Evolutionary conservation across 2,113 vertebrate genomes (phyloP).

Genomic region (Epinephelus moara): DNA sequence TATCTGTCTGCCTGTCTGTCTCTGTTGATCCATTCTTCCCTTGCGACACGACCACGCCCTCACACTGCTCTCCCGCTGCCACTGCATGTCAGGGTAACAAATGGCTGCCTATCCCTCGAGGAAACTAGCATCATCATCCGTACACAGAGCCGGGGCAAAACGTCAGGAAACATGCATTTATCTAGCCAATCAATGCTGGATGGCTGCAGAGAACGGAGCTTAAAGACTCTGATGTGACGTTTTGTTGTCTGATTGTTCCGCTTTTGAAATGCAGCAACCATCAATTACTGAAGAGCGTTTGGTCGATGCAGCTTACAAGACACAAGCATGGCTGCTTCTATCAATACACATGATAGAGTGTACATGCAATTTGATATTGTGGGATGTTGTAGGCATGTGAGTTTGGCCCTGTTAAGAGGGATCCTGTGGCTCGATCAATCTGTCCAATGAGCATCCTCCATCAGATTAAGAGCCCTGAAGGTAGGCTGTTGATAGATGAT

Average conservation of each 20-base stretch:
- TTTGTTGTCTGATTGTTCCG: background rate
- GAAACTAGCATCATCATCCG: constrained; percentile 46
- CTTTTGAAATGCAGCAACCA: constrained; percentile 18
- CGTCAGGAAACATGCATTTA: constrained; percentile 54
- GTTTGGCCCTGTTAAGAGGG: background rate
- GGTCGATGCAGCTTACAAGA: constrained; percentile 30
- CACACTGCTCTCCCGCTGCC: constrained; percentile 8
- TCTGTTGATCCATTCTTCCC: constrained; percentile 39
- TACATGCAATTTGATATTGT: background rate
- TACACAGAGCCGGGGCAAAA: constrained; percentile 42
- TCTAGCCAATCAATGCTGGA: constrained; percentile 57
- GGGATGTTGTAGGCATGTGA: background rate
- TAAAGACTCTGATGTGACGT: background rate
- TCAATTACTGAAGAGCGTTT: constrained; percentile 7
- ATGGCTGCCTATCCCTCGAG: constrained; percentile 26
- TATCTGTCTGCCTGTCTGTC: constrained; percentile 47
- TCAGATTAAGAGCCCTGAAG: constrained; percentile 42
- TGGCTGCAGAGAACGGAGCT: constrained; percentile 2
- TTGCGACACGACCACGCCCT: constrained; percentile 42
- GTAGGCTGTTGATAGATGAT: constrained; percentile 49
- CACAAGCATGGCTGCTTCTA: background rate
- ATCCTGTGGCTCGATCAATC: constrained; percentile 18
- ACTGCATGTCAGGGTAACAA: constrained; percentile 53
- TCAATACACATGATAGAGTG: constrained; percentile 7
- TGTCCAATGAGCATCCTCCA: constrained; percentile 1